phyloP scores from a whole-genome alignment of 2,888 invertebrate species.

The Sclerodermus sp. region DNA sequence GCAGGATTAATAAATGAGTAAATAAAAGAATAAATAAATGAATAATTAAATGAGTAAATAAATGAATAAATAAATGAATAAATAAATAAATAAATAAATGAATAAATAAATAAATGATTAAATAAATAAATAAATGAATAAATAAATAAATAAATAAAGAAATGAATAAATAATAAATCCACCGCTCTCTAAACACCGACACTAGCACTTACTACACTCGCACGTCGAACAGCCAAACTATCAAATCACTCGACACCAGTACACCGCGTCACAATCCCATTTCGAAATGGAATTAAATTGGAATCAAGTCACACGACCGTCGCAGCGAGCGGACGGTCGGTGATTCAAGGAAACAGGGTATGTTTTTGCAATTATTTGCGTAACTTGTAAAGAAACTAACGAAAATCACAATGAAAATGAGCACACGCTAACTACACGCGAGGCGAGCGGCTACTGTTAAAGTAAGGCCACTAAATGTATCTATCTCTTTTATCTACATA shows the following conservation, averaged over 20 bases:
- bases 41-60: too few relatives aligned
- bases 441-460: conserved; percentile 15
- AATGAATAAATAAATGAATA: conserved; percentile 4
- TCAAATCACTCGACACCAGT: conserved; percentile 37
- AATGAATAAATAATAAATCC: too few relatives aligned
- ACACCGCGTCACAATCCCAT: conserved; percentile 40
- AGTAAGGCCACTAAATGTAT: conserved; percentile 23
- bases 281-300: conserved; percentile 42
- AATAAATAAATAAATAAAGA: not conserved
- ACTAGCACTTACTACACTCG: not conserved
- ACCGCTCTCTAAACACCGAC: too few relatives aligned
- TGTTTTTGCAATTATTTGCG: conserved; percentile 88
- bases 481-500: conserved; percentile 21
- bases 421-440: conserved; percentile 6
- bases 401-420: conserved; percentile 7
- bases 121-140: not conserved
- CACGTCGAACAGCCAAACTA: conserved; percentile 15
- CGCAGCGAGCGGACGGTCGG: conserved; percentile 45
- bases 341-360: conserved; percentile 93
- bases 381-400: conserved; percentile 60
- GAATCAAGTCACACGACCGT: conserved; percentile 42
- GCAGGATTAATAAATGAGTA: too few relatives aligned
- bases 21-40: too few relatives aligned
- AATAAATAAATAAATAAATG: conserved; percentile 19
- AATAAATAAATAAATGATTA: not conserved